Conservation (phyloP, 2,797 vertebrate genomes). For the Morus bassanus region DNA sequence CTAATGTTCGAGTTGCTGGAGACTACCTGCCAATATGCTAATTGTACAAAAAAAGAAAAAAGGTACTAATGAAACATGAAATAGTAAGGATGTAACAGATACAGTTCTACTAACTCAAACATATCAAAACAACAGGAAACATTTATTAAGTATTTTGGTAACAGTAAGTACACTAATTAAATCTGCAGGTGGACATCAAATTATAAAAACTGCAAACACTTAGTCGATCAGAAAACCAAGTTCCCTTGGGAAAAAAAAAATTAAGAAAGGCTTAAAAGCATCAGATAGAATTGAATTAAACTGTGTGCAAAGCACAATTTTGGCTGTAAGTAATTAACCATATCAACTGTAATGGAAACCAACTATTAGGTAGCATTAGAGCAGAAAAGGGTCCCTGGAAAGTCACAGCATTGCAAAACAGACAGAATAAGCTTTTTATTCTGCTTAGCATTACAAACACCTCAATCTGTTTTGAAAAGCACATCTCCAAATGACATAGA, state of each 20-base stretch:
- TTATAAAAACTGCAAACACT: not conserved
- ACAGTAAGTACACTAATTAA: not conserved
- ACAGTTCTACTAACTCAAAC: not conserved
- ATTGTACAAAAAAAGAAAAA: not conserved
- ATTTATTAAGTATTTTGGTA: not conserved
- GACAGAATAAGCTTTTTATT: not conserved
- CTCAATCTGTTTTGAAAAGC: constrained; percentile 11
- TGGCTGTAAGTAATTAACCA: not conserved
- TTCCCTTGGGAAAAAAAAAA: not conserved
- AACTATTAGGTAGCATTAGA: not conserved
- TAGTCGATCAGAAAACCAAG: not conserved
- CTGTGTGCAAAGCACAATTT: not conserved
- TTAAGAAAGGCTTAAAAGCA: not conserved
- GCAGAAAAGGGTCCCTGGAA: not conserved
- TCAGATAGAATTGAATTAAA: not conserved
- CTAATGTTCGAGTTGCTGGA: not conserved
- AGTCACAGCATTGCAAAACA: not conserved
- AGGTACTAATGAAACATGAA: not conserved
- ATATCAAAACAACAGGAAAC: not conserved
- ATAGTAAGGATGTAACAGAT: not conserved
- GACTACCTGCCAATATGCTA: not conserved
- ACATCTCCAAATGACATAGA: not conserved
- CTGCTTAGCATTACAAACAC: not conserved
- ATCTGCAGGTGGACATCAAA: not conserved
- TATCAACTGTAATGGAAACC: constrained; percentile 7